A percentile compares a stretch with the other conserved stretches of the same genome.
Conservation (phyloP, 2,888 invertebrate genomes). For the Apeira syringaria region DNA sequence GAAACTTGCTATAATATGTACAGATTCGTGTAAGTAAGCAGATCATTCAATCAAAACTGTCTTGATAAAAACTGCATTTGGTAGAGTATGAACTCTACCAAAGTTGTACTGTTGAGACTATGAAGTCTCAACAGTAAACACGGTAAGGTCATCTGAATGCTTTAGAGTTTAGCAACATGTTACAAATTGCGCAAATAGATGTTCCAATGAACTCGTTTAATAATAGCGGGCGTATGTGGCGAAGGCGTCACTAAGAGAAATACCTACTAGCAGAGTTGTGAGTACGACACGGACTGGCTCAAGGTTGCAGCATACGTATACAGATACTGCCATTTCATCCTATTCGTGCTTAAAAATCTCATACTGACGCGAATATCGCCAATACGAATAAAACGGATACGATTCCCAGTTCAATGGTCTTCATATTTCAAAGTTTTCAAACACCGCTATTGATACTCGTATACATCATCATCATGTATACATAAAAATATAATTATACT, state of each 20-base stretch:
- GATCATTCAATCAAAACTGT: neutral
- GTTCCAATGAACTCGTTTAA: constrained; percentile 83
- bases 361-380: constrained; percentile 24
- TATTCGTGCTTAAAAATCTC: constrained; percentile 51
- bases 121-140: constrained; percentile 44
- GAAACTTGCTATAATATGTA: neutral
- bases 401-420: constrained; percentile 27
- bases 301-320: constrained; percentile 54
- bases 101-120: too few relatives aligned
- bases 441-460: constrained; percentile 6
- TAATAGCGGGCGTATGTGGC: constrained; percentile 73
- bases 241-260: constrained; percentile 64
- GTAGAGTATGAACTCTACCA: too few relatives aligned
- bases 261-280: constrained; percentile 53
- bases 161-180: constrained; percentile 69
- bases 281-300: constrained; percentile 36
- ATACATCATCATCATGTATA: too few relatives aligned
- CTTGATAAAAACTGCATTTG: constrained; percentile 15
- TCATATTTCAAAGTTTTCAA: constrained; percentile 14
- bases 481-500: constrained; percentile 19
- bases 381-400: constrained; percentile 31
- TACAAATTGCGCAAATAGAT: constrained; percentile 82
- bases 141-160: constrained; percentile 73
- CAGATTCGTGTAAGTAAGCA: neutral
- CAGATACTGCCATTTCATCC: constrained; percentile 5